Conservation (phyloP, 1,140 invertebrate genomes). For the Chironomus tepperi region DNA sequence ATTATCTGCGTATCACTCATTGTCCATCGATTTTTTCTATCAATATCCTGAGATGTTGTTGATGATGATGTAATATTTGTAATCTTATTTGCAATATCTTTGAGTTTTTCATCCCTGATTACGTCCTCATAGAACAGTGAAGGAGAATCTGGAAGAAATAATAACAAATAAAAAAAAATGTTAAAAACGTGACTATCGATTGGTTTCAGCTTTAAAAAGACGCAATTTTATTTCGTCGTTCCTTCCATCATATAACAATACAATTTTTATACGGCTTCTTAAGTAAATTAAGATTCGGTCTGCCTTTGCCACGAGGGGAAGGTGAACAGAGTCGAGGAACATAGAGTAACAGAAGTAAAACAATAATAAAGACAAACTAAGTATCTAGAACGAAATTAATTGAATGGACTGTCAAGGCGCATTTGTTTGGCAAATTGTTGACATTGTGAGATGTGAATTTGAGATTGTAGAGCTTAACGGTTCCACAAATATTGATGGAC, state of each 20-base stretch:
- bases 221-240: not conserved
- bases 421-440: too few species aligned
- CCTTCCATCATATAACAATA: slow-evolving; percentile 15
- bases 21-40: slow-evolving; percentile 34
- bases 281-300: slow-evolving; percentile 20
- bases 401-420: too few species aligned
- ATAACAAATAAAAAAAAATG: not conserved
- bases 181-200: slow-evolving; percentile 19
- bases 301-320: not conserved
- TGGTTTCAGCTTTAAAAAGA: slow-evolving; percentile 20
- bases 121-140: slow-evolving; percentile 17
- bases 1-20: slow-evolving; percentile 27
- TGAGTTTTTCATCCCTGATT: slow-evolving; percentile 24
- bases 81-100: slow-evolving; percentile 30
- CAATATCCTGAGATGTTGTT: not conserved
- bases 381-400: too few species aligned
- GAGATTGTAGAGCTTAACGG: too few species aligned
- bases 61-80: slow-evolving; percentile 34
- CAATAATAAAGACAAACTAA: not conserved
- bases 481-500: too few species aligned
- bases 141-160: slow-evolving; percentile 19
- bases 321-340: not conserved
- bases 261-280: slow-evolving; percentile 12
- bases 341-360: not conserved
- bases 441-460: too few species aligned